These are phyloP conservation scores for Solenopsis invicta DNA, from an alignment of 1,140 invertebrate genomes.

Conservation along the genomic window DNA sequence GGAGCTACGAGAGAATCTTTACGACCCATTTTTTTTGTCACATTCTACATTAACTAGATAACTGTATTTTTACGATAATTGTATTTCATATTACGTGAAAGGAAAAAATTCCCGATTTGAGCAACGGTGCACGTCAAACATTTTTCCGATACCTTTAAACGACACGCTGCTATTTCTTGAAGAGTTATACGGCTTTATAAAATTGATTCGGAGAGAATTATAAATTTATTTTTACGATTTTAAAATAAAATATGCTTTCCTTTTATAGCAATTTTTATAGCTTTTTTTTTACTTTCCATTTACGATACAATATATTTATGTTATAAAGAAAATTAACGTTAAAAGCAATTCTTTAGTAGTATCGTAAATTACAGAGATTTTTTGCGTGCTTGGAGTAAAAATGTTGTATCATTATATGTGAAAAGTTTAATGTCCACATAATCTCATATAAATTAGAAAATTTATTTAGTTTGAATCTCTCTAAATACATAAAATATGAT, in stretches of 20 bases:
- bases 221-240: slow-evolving; percentile 2
- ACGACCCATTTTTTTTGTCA: background rate
- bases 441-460: background rate
- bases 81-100: background rate
- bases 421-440: background rate
- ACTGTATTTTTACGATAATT: slow-evolving; percentile 1
- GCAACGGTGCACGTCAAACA: background rate
- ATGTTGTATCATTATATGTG: background rate
- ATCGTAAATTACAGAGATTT: background rate
- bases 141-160: background rate
- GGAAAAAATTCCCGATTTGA: background rate
- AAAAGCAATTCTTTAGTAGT: background rate
- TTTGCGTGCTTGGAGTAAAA: background rate
- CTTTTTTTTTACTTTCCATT: background rate
- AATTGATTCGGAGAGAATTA: background rate
- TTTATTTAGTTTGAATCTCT: background rate
- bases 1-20: slow-evolving; percentile 14
- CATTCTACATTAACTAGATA: slow-evolving; percentile 11
- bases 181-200: background rate
- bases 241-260: background rate
- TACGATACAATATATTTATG: background rate
- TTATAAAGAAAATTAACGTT: background rate
- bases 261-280: background rate
- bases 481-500: background rate
- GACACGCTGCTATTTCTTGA: background rate